Evolutionary conservation across 2,113 vertebrate genomes (phyloP), one percentile per base, ranked within the genome.

Genomic region (Microtus oregoni): DNA sequence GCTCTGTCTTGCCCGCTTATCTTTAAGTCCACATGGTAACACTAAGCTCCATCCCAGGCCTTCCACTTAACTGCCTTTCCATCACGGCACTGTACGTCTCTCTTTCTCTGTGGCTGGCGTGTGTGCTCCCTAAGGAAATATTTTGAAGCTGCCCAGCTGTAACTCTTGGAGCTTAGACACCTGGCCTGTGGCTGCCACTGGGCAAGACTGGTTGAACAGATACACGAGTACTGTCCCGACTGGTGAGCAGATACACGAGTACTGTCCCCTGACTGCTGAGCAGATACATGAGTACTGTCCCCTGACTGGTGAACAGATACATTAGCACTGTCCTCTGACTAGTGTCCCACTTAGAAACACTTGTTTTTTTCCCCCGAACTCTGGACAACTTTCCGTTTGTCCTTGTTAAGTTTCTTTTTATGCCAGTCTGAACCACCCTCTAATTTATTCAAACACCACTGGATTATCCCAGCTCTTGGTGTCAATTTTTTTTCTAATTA

Each of bases 391-490:
- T 94, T 96, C 97, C 96, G 96, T 94, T 98, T 98, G 97, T 97
- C 97, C 98, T 89, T 91, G 96, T 92, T 98, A 97, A 97, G 96
- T 98, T 98, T 98, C 98, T 97, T 98, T 98, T 98, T 96, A 98
- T 97, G 98, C 98, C 97, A 96, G 96, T 72, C 95, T 91, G 88
- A 95, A 97, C 89, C 96, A 97, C 82, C 96, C 96, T 98, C 96
- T 98, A 98, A 98, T 98, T 98, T 98, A 98, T 98, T 98, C 98
- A 98, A 96, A 98, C 95, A 92, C 98, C 98, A 98, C 97, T 5
- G 97, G 97, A 98, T 96, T 98, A 97, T 98, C 98, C 98, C 96
- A 95, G 97, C 97, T 98, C 97, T 97, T 98, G 95, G 96, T 95
- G 98, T 97, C 94, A 89, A 83, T 87, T 97, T 97, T 98, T 93